Evolutionary conservation across 53 echinoderm and acorn worm species (phyloP), one percentile per base, ranked within the genome.

Genomic region (Zoroaster sp.): DNA sequence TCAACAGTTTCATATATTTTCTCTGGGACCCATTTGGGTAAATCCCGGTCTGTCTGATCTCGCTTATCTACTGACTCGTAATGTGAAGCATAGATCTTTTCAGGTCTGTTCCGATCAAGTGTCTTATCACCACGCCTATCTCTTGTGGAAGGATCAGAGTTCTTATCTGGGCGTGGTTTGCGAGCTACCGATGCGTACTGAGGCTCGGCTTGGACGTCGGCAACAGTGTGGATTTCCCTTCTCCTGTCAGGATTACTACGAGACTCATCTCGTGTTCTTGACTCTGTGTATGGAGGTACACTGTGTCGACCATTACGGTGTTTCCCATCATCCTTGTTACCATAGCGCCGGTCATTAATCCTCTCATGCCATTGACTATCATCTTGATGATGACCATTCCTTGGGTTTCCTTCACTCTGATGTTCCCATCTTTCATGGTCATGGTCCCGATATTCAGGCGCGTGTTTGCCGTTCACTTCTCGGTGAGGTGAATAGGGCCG

Each of bases 401-500:
- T 76, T 9, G 74, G 89, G 69, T 68, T 28, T 5, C 73, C 36
- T 28, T 89, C 92, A 17, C 41, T 66, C 69, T 80, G 36, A 73
- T 73, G 71, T 74, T 90, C 93, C 39, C 86, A 89, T 11, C 92
- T 74, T 40, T 92, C 94, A 4, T 87, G 83, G 49, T 87, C 78
- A 4, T 87, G 86, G 21, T 92, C 78, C 3, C 77, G 66, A 46
- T 94, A 90, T 66, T 93, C 93, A 15, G 93, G 86, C 17, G 89
- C 87, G 23, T 65, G 72, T 18, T 43, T 25, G 17, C 42, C 32
- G n/a, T 21, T 23, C 87, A 5, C 37, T 34, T 73, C 87, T 12
- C 87, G 74, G 21, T 75, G 87, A 37, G 73, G 63, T 53, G 87
- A 73, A 74, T 74, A 36, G 18, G 73, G 75, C 1, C 53, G 51